A percentile compares a stretch with the other conserved stretches of the same genome.
Conservation (phyloP, 2,113 vertebrate species). For the Ariopsis seemanni region DNA sequence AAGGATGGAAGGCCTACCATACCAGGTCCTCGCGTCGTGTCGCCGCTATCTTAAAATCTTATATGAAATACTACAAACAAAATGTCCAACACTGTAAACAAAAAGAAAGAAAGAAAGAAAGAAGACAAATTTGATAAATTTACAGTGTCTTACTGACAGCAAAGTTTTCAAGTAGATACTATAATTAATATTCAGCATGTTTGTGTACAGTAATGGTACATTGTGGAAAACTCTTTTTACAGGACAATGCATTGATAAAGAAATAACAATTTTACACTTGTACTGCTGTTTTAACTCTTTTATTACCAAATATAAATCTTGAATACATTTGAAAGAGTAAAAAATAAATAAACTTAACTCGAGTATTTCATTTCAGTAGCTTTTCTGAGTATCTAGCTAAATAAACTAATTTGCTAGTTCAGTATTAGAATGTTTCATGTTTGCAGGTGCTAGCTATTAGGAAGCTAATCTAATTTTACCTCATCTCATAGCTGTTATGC, state of each 20-base stretch:
- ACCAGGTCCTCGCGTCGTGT: conserved; percentile 73
- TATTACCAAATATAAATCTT: not conserved
- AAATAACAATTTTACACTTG: not conserved
- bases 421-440: not conserved
- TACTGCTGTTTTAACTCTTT: not conserved
- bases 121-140: not conserved
- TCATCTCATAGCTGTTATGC: not conserved
- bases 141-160: not conserved
- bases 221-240: not conserved
- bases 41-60: not conserved
- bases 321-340: not conserved
- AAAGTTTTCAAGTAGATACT: not conserved
- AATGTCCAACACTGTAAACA: not conserved
- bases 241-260: not conserved
- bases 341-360: not conserved
- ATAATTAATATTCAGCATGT: not conserved
- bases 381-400: not conserved
- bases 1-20: conserved; percentile 81
- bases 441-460: not conserved
- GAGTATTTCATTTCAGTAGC: not conserved
- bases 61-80: not conserved
- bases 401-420: not conserved
- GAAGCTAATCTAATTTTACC: not conserved
- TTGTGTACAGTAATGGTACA: not conserved
- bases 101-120: not conserved